A percentile compares a stretch with the other conserved stretches of the same genome.
Evolutionary conservation across 2,113 vertebrate genomes (phyloP).

Genomic region (Monarcha castaneiventris): DNA sequence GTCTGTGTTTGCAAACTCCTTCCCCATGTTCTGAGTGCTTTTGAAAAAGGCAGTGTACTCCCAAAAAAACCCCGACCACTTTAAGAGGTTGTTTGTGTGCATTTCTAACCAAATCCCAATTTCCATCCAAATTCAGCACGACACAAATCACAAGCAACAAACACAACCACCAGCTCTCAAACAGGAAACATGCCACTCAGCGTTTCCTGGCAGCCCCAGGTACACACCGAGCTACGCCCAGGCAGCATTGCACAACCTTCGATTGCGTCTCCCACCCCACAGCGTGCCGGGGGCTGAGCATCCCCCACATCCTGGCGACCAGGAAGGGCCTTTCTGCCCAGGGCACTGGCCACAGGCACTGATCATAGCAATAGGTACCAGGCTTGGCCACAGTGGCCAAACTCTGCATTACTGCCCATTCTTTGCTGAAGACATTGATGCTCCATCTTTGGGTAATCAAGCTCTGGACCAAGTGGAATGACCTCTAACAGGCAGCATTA

Average conservation of each 20-base stretch:
- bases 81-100: background rate
- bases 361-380: accelerated
- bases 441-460: background rate
- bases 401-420: accelerated
- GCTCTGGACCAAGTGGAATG: background rate
- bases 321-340: background rate
- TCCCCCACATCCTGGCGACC: background rate
- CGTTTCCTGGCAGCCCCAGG: slow-evolving; percentile 16
- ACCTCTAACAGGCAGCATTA: background rate
- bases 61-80: background rate
- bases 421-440: accelerated
- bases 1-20: background rate
- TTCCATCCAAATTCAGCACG: background rate
- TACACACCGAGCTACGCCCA: background rate
- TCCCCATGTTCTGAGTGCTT: background rate
- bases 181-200: slow-evolving; percentile 30
- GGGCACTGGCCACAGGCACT: background rate
- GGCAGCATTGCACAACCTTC: background rate
- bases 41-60: background rate
- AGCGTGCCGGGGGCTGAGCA: accelerated
- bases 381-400: background rate
- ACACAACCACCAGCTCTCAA: background rate
- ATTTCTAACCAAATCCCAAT: background rate
- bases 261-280: background rate
- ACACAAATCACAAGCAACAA: background rate